These are phyloP conservation scores for Polydrusus pterygomalis DNA, from an alignment of 2,888 invertebrate genomes.

Conservation along the genomic window DNA sequence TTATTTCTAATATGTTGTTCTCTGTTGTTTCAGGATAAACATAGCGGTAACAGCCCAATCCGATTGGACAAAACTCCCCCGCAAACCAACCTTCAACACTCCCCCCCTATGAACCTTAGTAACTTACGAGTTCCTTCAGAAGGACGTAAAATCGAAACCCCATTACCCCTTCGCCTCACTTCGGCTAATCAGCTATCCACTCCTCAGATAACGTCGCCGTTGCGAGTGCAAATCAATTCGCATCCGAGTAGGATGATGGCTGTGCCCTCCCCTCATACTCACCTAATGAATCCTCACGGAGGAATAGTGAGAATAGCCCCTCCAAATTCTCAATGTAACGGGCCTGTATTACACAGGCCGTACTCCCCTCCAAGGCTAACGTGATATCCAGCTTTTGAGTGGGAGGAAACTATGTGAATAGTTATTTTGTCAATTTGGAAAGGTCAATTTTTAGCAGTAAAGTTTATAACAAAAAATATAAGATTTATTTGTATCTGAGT, in stretches of 20 bases:
- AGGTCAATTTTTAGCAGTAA: constrained; percentile 20
- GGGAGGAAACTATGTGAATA: constrained; percentile 61
- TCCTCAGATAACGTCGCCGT: constrained; percentile 66
- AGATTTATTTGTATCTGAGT: too few species aligned
- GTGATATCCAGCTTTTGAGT: constrained; percentile 68
- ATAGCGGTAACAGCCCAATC: constrained; percentile 62
- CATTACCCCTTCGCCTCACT: constrained; percentile 67
- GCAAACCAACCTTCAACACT: constrained; percentile 60
- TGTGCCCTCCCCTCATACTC: constrained; percentile 64
- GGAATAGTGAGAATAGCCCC: constrained; percentile 71
- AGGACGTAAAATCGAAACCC: constrained; percentile 64
- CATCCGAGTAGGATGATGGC: constrained; percentile 61
- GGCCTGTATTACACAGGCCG: constrained; percentile 69
- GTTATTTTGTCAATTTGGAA: constrained; percentile 26
- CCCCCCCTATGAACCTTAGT: constrained; percentile 70
- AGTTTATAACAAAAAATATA: constrained; percentile 17
- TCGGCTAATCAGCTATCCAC: constrained; percentile 57
- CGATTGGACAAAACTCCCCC: constrained; percentile 48
- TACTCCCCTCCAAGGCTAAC: constrained; percentile 71
- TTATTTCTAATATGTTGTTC: background rate
- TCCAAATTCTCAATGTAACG: constrained; percentile 65
- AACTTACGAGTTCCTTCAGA: constrained; percentile 60
- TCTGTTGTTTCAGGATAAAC: constrained; percentile 50
- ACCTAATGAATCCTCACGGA: constrained; percentile 63
- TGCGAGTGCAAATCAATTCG: constrained; percentile 69